Percentiles rank a stretch among this genome's conserved stretches.
phyloP scores from a whole-genome alignment of 2,888 invertebrate genomes.

The Tetranychus truncatus region DNA sequence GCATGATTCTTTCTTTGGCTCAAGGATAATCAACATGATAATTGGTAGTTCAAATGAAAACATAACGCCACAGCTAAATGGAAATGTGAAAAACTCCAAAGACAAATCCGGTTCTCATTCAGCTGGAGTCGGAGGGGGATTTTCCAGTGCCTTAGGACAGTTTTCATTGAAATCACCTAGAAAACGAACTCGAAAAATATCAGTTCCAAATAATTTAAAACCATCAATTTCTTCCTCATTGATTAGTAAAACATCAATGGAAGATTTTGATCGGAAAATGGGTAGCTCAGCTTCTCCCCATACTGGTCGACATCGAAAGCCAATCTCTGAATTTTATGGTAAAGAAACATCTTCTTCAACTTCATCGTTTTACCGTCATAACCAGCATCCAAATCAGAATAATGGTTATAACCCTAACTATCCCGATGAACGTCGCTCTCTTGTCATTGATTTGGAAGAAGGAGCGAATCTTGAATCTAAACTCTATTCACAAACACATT shows the following conservation, averaged over 20 bases:
- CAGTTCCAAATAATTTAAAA: background rate
- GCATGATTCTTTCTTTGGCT: slow-evolving; percentile 16
- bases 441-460: slow-evolving; percentile 7
- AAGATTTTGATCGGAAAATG: background rate
- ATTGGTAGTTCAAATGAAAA: slow-evolving; percentile 17
- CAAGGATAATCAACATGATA: slow-evolving; percentile 23
- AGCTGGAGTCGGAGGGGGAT: background rate
- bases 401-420: background rate
- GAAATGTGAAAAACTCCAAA: background rate
- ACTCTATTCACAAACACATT: background rate
- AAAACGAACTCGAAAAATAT: background rate
- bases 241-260: background rate
- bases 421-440: slow-evolving; percentile 8
- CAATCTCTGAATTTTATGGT: background rate
- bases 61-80: background rate
- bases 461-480: background rate
- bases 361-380: background rate
- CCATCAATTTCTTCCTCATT: background rate
- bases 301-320: background rate
- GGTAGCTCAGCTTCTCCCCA: background rate
- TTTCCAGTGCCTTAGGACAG: background rate
- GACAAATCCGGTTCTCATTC: background rate
- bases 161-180: background rate
- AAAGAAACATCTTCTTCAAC: background rate
- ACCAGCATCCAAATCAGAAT: background rate